phyloP scores from a whole-genome alignment of 2,888 invertebrate genomes.

The Plebejus anna region DNA sequence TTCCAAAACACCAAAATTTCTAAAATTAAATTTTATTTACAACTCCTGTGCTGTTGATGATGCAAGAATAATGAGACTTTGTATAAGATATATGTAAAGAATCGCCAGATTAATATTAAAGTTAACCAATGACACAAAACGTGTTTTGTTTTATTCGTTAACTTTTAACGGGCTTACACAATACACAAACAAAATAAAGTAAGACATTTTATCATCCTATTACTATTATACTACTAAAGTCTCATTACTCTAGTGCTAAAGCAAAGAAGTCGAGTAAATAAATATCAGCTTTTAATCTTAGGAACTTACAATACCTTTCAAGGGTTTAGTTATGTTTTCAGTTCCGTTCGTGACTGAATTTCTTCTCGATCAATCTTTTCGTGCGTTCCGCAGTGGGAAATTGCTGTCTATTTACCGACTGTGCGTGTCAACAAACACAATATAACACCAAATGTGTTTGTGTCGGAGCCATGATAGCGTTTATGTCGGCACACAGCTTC shows the following conservation, averaged over 20 bases:
- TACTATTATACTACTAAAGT: no score
- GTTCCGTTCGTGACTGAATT: neutral
- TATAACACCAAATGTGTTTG: conserved; percentile 12
- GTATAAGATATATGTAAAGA: neutral
- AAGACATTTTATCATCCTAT: no score
- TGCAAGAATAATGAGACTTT: neutral
- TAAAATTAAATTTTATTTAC: no score
- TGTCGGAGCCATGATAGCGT: neutral
- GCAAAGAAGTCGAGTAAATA: no score
- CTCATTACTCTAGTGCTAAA: no score
- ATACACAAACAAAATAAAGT: no score
- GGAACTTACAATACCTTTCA: neutral
- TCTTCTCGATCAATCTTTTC: conserved; percentile 18
- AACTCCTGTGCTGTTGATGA: no score
- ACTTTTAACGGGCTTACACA: neutral
- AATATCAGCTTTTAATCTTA: neutral
- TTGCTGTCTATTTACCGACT: conserved; percentile 22
- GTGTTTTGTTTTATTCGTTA: no score
- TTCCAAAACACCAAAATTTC: no score
- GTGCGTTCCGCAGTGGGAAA: conserved; percentile 4
- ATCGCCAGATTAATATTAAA: neutral
- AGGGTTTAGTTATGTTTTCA: neutral
- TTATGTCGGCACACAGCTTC: conserved; percentile 3
- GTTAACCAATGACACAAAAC: no score
- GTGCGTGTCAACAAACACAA: conserved; percentile 23